phyloP scores from a whole-genome alignment of 2,113 vertebrate species.

The Nothoprocta pentlandii region DNA sequence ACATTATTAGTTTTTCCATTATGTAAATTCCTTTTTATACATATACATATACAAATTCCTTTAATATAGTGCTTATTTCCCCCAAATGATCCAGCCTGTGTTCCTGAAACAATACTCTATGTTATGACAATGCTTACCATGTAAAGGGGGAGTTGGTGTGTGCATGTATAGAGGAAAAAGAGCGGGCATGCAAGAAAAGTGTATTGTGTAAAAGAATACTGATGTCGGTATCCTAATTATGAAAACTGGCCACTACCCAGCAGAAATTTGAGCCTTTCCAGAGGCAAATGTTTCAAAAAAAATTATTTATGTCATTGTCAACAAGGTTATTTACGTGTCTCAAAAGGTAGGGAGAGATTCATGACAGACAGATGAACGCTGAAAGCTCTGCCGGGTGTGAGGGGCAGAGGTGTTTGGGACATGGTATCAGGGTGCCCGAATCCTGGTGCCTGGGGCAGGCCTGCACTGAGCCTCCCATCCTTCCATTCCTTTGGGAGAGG shows the following conservation, averaged over 20 bases:
- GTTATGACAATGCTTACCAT: neutral
- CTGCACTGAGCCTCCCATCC: too few species aligned
- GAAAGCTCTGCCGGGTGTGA: neutral
- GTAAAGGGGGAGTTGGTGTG: neutral
- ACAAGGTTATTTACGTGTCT: neutral
- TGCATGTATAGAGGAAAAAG: neutral
- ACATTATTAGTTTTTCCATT: neutral
- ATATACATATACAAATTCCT: neutral
- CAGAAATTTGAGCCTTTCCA: neutral
- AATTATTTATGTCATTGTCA: neutral
- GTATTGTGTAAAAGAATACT: neutral
- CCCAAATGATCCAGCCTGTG: neutral
- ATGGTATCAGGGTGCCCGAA: neutral
- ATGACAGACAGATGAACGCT: neutral
- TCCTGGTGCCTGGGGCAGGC: neutral
- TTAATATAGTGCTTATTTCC: neutral
- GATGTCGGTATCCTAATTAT: neutral
- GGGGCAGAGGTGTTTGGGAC: neutral
- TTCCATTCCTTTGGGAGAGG: neutral
- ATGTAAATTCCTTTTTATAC: neutral
- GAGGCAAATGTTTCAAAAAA: neutral
- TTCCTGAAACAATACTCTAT: neutral
- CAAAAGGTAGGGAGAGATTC: neutral
- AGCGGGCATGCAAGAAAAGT: neutral
- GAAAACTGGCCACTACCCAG: neutral